phyloP scores from a whole-genome alignment of 2,888 invertebrate genomes.

The Drosophila nr. perissopoda region DNA sequence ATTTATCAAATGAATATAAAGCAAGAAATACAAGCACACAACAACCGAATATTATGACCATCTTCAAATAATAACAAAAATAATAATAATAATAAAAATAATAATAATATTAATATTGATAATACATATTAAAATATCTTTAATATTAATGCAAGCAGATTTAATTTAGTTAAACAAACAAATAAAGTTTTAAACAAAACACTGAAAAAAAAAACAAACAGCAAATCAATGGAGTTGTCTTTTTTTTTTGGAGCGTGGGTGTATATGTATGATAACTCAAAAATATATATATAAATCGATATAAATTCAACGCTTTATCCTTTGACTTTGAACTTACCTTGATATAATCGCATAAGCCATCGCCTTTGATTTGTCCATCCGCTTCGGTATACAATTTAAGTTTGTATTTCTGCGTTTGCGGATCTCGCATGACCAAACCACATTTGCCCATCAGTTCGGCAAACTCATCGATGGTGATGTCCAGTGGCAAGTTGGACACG shows the following conservation, averaged over 20 bases:
- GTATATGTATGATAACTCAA: neutral
- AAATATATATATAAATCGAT: neutral
- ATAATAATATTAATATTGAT: conserved; percentile 29
- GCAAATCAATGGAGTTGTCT: neutral
- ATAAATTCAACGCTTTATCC: neutral
- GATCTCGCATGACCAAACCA: conserved; percentile 96
- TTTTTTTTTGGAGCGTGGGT: neutral
- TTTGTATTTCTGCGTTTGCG: conserved; percentile 91
- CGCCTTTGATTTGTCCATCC: conserved; percentile 95
- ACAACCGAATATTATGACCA: conserved; percentile 35
- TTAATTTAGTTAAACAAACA: conserved; percentile 70
- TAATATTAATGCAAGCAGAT: conserved; percentile 66
- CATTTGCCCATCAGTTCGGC: conserved; percentile 97
- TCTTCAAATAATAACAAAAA: conserved; percentile 22
- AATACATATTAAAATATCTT: conserved; percentile 56
- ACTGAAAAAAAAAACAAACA: conserved; percentile 41
- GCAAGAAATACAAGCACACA: conserved; percentile 20
- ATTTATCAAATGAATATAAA: conserved; percentile 20
- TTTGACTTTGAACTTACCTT: conserved; percentile 87
- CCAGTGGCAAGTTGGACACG: conserved; percentile 95
- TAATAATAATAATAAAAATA: conserved; percentile 23
- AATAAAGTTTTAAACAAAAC: conserved; percentile 73
- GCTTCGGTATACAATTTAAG: conserved; percentile 95
- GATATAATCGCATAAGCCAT: conserved; percentile 97
- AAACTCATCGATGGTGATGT: conserved; percentile 95